These are phyloP conservation scores for Pteropus rufus DNA, from an alignment of 2,797 vertebrate species.

Conservation along the genomic window DNA sequence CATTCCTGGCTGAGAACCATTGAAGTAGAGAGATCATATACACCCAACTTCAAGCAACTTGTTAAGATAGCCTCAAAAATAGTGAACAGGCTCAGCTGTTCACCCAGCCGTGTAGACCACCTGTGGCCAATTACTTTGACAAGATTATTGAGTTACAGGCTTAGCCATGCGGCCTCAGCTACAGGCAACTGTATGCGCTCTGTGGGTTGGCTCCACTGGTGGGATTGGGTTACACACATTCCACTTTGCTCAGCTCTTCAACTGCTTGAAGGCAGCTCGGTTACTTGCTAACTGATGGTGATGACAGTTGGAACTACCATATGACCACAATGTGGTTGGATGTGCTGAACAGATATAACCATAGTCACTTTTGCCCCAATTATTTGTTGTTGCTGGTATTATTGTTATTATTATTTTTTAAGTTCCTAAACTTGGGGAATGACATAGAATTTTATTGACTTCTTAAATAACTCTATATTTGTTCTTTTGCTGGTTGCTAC, in stretches of 20 bases:
- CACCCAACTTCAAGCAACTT: constrained; percentile 20
- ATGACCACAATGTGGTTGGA: not conserved
- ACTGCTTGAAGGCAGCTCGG: not conserved
- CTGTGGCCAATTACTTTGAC: constrained; percentile 43
- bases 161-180: not conserved
- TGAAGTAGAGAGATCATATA: not conserved
- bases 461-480: not conserved
- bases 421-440: not conserved
- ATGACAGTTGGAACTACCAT: not conserved
- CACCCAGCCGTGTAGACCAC: not conserved
- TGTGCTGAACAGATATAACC: not conserved
- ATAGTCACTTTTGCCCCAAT: not conserved
- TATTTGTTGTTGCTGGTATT: not conserved
- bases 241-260: not conserved
- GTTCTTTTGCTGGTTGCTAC: not conserved
- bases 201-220: not conserved
- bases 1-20: not conserved
- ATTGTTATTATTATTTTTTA: not conserved
- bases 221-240: not conserved
- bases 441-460: not conserved
- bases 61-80: constrained; percentile 8
- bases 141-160: not conserved
- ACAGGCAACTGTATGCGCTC: not conserved
- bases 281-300: not conserved
- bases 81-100: constrained; percentile 31